Percentiles rank a stretch among this genome's conserved stretches.
phyloP scores from a whole-genome alignment of 2,797 vertebrate genomes.

The Lepus townsendii region DNA sequence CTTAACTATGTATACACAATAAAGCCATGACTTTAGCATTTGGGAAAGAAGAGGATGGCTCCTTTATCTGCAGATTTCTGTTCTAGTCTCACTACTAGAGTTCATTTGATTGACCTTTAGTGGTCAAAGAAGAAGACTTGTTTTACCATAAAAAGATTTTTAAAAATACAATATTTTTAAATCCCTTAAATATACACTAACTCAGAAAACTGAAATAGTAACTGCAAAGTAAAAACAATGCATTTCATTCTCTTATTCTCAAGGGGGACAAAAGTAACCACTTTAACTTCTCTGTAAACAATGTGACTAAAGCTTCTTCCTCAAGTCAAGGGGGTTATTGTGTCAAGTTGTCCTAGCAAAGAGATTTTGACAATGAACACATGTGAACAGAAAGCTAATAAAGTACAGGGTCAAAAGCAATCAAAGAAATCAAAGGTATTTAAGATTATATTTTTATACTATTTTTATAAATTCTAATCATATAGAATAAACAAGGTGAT shows the following conservation, averaged over 20 bases:
- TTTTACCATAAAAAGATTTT: background rate
- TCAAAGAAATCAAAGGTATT: background rate
- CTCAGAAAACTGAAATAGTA: slow-evolving; percentile 16
- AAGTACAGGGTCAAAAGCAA: background rate
- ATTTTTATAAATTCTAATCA: slow-evolving; percentile 49
- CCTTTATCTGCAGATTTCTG: background rate
- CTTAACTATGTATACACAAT: background rate
- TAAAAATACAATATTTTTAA: background rate
- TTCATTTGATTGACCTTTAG: background rate
- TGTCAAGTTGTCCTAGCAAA: background rate
- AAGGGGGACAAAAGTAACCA: background rate
- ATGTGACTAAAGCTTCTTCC: background rate
- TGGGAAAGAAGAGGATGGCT: background rate
- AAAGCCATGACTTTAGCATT: background rate
- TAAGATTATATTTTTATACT: background rate
- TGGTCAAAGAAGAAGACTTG: background rate
- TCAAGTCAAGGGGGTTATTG: background rate
- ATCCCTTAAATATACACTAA: background rate
- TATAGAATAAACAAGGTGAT: background rate
- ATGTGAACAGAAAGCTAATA: slow-evolving; percentile 15
- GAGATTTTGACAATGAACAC: background rate
- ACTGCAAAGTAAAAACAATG: background rate
- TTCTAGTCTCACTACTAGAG: background rate
- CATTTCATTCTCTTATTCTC: background rate
- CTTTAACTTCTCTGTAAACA: background rate